Evolutionary conservation across 30 jellyfish, hydroid and myxozoan species (phyloP).

Genomic region (Morbakka virulenta): DNA sequence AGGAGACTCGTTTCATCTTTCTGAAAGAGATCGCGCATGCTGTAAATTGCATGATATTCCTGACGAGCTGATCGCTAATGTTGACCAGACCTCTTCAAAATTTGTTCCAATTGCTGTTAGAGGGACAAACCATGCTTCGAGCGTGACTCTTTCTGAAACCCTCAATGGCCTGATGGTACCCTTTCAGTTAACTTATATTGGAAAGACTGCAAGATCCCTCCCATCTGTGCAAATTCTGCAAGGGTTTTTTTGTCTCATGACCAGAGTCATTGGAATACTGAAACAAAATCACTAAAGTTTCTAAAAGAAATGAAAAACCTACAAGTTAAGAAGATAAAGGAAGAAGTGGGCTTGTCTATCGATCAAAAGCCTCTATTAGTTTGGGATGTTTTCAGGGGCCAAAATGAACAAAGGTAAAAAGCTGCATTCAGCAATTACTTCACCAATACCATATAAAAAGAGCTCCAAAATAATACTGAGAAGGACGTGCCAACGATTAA

Average conservation of each 20-base stretch:
- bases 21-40: slow-evolving; percentile 22
- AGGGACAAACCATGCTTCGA: slow-evolving; percentile 12
- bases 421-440: too few relatives aligned
- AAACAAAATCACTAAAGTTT: not conserved
- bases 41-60: slow-evolving; percentile 24
- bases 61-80: slow-evolving; percentile 8
- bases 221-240: slow-evolving; percentile 32
- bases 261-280: slow-evolving; percentile 22
- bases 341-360: slow-evolving; percentile 32
- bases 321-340: slow-evolving; percentile 1
- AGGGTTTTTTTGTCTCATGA: slow-evolving; percentile 18
- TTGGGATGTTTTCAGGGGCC: slow-evolving; percentile 30
- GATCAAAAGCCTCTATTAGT: slow-evolving; percentile 29
- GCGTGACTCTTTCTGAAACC: slow-evolving; percentile 33
- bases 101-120: slow-evolving; percentile 6
- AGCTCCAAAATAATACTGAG: too few relatives aligned
- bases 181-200: slow-evolving; percentile 11
- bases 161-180: slow-evolving; percentile 32
- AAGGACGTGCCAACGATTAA: too few relatives aligned
- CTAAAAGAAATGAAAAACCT: not conserved
- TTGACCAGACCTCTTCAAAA: slow-evolving; percentile 10
- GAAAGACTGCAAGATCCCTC: slow-evolving; percentile 38
- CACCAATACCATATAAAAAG: too few relatives aligned
- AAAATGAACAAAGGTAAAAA: not conserved
- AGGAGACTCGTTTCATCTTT: slow-evolving; percentile 6